Percentiles rank a stretch among this genome's conserved stretches.
Evolutionary conservation across 2,113 vertebrate genomes (phyloP).

Genomic region (Urocynchramus pylzowi): DNA sequence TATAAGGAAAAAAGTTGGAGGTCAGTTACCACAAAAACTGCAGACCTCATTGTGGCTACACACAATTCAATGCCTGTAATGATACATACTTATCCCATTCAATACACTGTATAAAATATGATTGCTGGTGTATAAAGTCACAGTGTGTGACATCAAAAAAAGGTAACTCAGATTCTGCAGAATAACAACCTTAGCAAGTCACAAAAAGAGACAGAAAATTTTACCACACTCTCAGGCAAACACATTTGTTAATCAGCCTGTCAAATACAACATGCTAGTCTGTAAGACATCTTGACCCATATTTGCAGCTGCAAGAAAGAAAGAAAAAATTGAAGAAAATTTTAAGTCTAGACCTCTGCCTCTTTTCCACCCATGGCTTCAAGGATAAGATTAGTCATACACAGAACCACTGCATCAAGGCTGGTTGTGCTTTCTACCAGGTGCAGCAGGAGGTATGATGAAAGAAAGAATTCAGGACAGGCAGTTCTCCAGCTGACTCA

Average conservation of each 20-base stretch:
- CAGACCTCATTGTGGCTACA: neutral
- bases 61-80: neutral
- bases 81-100: neutral
- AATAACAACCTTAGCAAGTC: neutral
- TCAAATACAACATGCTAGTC: neutral
- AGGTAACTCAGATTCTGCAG: neutral
- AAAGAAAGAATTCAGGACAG: neutral
- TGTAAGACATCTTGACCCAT: neutral
- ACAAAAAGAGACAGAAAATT: neutral
- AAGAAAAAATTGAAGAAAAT: neutral
- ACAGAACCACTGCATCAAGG: neutral
- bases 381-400: neutral
- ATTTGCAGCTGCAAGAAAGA: neutral
- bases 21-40: neutral
- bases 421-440: neutral
- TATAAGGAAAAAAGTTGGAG: neutral
- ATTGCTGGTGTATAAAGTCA: neutral
- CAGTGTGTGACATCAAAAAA: neutral
- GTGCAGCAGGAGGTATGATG: neutral
- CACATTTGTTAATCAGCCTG: neutral
- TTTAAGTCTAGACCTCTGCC: neutral
- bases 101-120: neutral
- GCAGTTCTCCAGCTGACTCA: neutral
- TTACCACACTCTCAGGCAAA: neutral
- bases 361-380: neutral